These are phyloP conservation scores for Chelonia mydas DNA, from an alignment of 2,797 vertebrate species.

Conservation along the genomic window DNA sequence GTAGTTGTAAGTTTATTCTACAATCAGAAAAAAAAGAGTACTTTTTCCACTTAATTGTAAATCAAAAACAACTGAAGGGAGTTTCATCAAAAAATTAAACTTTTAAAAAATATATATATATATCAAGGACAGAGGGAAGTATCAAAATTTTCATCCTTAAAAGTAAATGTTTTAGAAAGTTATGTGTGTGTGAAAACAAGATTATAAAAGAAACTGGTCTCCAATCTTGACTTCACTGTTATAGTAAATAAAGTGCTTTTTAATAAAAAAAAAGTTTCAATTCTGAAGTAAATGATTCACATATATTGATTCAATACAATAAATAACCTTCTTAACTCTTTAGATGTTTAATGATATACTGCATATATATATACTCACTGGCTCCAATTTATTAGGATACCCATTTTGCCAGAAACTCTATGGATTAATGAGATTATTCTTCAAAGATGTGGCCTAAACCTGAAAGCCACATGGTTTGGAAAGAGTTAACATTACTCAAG, in stretches of 20 bases:
- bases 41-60: background rate
- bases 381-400: background rate
- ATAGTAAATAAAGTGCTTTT: background rate
- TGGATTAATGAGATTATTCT: background rate
- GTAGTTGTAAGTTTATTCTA: background rate
- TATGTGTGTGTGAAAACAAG: background rate
- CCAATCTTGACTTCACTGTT: background rate
- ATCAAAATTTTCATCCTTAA: background rate
- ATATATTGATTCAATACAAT: background rate
- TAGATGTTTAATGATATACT: background rate
- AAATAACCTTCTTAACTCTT: background rate
- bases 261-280: background rate
- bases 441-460: background rate
- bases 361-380: background rate
- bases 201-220: background rate
- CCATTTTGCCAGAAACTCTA: background rate
- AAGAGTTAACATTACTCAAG: slow-evolving; percentile 4
- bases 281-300: background rate
- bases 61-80: background rate
- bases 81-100: background rate
- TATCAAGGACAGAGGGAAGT: background rate
- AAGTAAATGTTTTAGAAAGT: background rate
- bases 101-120: too few species aligned
- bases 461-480: background rate
- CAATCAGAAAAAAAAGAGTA: background rate